phyloP scores from a whole-genome alignment of 35 echinoderm and acorn worm species.

The Lytechinus pictus region DNA sequence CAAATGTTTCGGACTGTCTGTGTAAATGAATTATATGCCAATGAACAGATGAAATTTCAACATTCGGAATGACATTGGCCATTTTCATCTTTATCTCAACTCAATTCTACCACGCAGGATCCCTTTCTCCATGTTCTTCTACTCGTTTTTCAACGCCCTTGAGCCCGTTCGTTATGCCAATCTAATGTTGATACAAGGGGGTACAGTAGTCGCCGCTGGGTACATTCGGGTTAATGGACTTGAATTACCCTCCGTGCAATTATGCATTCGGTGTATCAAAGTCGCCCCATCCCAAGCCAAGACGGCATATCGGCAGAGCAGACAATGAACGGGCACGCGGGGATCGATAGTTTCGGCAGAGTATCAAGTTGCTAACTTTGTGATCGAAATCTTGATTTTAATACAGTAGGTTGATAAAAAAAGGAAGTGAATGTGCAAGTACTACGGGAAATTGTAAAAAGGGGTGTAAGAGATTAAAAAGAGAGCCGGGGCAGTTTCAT shows the following conservation, averaged over 20 bases:
- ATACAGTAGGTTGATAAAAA: background rate
- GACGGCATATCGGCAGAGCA: background rate
- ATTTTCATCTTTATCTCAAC: background rate
- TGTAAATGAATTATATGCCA: too few relatives aligned
- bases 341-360: background rate
- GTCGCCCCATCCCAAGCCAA: background rate
- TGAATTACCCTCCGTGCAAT: background rate
- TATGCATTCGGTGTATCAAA: slow-evolving; percentile 18
- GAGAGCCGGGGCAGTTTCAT: too few relatives aligned
- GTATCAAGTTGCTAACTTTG: background rate
- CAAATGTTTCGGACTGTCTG: too few relatives aligned
- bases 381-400: background rate
- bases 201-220: background rate
- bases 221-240: slow-evolving; percentile 1
- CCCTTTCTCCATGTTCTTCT: background rate
- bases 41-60: too few relatives aligned
- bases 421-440: too few relatives aligned
- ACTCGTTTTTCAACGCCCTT: background rate
- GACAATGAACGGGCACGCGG: background rate
- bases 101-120: background rate
- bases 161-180: background rate
- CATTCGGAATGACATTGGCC: background rate
- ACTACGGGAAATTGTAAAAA: too few relatives aligned
- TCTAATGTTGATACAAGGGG: background rate
- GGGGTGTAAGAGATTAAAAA: too few relatives aligned